Conservation (phyloP, 2,113 vertebrate species). For the Spermophilus dauricus region DNA sequence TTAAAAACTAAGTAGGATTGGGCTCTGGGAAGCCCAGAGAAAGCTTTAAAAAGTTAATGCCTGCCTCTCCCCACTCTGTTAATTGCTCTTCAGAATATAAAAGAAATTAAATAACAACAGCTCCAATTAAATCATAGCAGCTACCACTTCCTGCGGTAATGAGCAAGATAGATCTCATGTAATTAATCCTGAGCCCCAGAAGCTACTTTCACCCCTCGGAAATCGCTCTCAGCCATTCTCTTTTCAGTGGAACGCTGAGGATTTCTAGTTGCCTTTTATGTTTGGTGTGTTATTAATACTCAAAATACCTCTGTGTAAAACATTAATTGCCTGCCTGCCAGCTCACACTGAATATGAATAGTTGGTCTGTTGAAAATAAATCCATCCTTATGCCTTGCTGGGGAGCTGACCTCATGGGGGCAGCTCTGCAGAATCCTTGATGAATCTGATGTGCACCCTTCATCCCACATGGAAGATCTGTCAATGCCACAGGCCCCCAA, state of each 20-base stretch:
- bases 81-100: conserved; percentile 79
- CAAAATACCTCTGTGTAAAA: conserved; percentile 60
- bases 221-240: conserved; percentile 51
- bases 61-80: conserved; percentile 48
- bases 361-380: conserved; percentile 48
- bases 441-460: background rate
- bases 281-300: conserved; percentile 63
- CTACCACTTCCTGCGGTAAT: conserved; percentile 78
- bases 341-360: conserved; percentile 30
- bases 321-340: conserved; percentile 59
- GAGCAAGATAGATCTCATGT: conserved; percentile 70
- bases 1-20: background rate
- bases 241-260: conserved; percentile 9
- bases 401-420: background rate
- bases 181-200: conserved; percentile 77
- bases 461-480: background rate
- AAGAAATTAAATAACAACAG: conserved; percentile 83
- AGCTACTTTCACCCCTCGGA: conserved; percentile 44
- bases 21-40: background rate
- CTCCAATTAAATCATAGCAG: conserved; percentile 79
- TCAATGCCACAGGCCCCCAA: background rate
- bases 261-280: conserved; percentile 65
- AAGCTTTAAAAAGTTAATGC: conserved; percentile 32
- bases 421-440: background rate
- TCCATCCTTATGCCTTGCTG: background rate